Base-by-base conservation (phyloP, 92 coral and sea anemone genomes). In the Umimayanthus kanabou region DNA sequence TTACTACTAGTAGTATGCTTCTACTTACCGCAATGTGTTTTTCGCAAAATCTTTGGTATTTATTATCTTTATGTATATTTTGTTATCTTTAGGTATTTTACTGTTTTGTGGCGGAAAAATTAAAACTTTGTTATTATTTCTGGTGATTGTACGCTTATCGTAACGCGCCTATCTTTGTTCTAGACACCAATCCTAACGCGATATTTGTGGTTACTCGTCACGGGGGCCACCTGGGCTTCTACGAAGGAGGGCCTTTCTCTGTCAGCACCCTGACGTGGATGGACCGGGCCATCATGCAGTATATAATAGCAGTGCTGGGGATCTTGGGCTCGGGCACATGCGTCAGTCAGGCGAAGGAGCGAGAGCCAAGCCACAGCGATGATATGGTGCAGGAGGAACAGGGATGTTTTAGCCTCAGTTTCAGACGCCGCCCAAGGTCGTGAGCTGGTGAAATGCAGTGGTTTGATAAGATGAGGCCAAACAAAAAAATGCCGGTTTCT, bases 181-280 rank as follows among this genome's bases (percentile, higher is more conserved):
- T 73, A 93, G 99, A 88, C 80, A 93, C 94, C 85, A 94, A 94
- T 39, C 93, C 94, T 0, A 74, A 89, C 72, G 96, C 98, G 0
- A 45, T 97, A 75, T 97, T 97, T 88, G 98, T 97, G 20, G 94
- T 94, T n/a, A 89, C 99, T 9, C 90, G 90, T 26, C 98, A 95
- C 79, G 99, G 99, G 20, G 99, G 99, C 72, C 99, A 97, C 82
- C 89, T 97, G 76, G 99, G 98, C n/a, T 96, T 94, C 80, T 95
- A 91, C 71, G 96, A 97, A 67, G 97, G 94, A 74, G 98, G 88
- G 5, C 77, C 89, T 39, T 82, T 97, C 61, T 67, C 76, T 9
- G 92, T 96, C 0, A 80, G 86, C n/a, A 87, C 91, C 18, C 85
- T 95, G 11, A 97, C 98, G 13, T 97, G 99, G 99, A 85, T 97